Percentiles rank a stretch among this genome's conserved stretches.
phyloP scores from a whole-genome alignment of 2,797 vertebrate genomes.

The Melanotaenia parkinsoni region DNA sequence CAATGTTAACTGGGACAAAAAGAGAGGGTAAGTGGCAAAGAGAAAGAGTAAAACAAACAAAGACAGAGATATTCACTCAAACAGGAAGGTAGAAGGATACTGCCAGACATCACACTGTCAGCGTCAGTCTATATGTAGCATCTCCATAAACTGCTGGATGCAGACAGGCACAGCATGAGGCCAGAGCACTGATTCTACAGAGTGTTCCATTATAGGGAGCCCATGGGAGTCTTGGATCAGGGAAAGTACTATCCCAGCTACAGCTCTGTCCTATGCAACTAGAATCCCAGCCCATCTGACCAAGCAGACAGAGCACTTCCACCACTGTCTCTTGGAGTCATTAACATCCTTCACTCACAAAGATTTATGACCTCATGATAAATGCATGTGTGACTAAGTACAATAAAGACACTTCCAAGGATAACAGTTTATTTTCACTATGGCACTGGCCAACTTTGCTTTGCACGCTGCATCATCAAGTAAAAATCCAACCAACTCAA shows the following conservation, averaged over 20 bases:
- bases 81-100: constrained; percentile 54
- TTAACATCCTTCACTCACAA: constrained; percentile 77
- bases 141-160: constrained; percentile 80
- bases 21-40: constrained; percentile 25
- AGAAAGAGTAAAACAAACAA: constrained; percentile 54
- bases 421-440: constrained; percentile 75
- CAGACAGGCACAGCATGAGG: constrained; percentile 77
- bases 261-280: constrained; percentile 68
- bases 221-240: constrained; percentile 70
- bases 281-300: constrained; percentile 53
- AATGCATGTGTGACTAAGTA: constrained; percentile 73
- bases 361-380: constrained; percentile 80
- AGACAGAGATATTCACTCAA: constrained; percentile 35
- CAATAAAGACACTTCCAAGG: constrained; percentile 80
- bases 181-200: constrained; percentile 58
- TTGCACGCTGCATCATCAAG: constrained; percentile 19
- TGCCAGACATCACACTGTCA: constrained; percentile 71
- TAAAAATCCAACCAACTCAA: constrained; percentile 33
- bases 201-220: constrained; percentile 70
- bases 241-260: constrained; percentile 81
- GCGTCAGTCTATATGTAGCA: constrained; percentile 71
- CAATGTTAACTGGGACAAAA: constrained; percentile 45
- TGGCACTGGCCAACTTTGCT: constrained; percentile 33
- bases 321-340: constrained; percentile 71
- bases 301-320: constrained; percentile 69